Percentiles rank a stretch among this genome's conserved stretches.
phyloP scores from a whole-genome alignment of 2,797 vertebrate species.

The Euthynnus affinis region DNA sequence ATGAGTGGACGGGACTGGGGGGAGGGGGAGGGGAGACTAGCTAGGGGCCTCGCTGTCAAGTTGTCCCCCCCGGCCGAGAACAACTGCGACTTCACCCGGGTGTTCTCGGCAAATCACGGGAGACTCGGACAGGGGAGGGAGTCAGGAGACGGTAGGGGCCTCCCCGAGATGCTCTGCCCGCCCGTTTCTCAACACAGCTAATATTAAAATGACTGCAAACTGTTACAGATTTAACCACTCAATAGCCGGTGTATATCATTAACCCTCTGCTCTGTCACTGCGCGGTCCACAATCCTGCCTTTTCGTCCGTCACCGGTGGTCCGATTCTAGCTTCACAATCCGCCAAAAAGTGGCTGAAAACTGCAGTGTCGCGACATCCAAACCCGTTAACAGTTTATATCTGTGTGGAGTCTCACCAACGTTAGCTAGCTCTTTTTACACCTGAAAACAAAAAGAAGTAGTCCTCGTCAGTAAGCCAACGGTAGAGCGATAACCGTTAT shows the following conservation, averaged over 20 bases:
- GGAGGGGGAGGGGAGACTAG: slow-evolving; percentile 69
- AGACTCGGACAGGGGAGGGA: slow-evolving; percentile 51
- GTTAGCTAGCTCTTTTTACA: slow-evolving; percentile 31
- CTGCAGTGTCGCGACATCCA: slow-evolving; percentile 69
- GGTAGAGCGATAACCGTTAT: slow-evolving; percentile 8
- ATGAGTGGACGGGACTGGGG: slow-evolving; percentile 63
- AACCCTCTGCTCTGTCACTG: slow-evolving; percentile 34
- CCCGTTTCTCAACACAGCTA: slow-evolving; percentile 37
- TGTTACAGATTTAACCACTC: slow-evolving; percentile 45
- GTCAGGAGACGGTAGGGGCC: slow-evolving; percentile 53
- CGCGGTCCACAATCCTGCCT: slow-evolving; percentile 6
- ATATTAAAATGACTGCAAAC: slow-evolving; percentile 37
- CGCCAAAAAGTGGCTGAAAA: slow-evolving; percentile 45
- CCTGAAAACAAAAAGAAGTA: background rate
- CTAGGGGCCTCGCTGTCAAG: slow-evolving; percentile 85
- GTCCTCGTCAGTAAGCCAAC: slow-evolving; percentile 23
- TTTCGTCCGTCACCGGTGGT: slow-evolving; percentile 28
- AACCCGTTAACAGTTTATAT: slow-evolving; percentile 41
- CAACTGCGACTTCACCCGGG: slow-evolving; percentile 74
- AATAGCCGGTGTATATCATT: slow-evolving; percentile 38
- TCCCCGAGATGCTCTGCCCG: slow-evolving; percentile 54
- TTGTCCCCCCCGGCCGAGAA: slow-evolving; percentile 79
- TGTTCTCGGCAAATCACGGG: slow-evolving; percentile 76
- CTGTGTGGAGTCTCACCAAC: slow-evolving; percentile 23
- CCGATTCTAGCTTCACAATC: slow-evolving; percentile 43